Percentiles rank a stretch among this genome's conserved stretches.
These are phyloP conservation scores for Danaus plexippus DNA, from an alignment of 1,140 invertebrate species.

Conservation along the genomic window DNA sequence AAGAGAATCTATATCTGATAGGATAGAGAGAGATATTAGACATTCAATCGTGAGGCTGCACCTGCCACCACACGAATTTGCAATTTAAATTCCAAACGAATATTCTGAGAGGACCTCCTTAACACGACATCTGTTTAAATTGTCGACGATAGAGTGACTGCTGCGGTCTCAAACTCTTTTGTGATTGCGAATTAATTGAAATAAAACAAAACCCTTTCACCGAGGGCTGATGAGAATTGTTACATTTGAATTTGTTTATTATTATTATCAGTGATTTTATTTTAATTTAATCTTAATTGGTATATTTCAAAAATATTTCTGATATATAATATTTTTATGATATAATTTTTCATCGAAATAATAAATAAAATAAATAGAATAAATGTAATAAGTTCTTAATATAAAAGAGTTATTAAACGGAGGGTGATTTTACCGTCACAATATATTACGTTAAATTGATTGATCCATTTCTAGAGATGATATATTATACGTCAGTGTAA, in stretches of 20 bases:
- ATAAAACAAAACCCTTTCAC: slow-evolving; percentile 61
- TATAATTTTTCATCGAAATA: no score
- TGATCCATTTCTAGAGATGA: slow-evolving; percentile 56
- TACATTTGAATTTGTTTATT: slow-evolving; percentile 16
- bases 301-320: no score
- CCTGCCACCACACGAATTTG: slow-evolving; percentile 69
- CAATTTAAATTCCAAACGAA: slow-evolving; percentile 72
- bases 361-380: no score
- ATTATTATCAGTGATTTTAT: not conserved
- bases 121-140: slow-evolving; percentile 74
- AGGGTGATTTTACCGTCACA: slow-evolving; percentile 39
- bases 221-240: slow-evolving; percentile 22
- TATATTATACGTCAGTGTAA: slow-evolving; percentile 49
- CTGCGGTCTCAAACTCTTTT: slow-evolving; percentile 60
- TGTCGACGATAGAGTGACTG: slow-evolving; percentile 66
- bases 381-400: no score
- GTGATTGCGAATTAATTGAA: slow-evolving; percentile 68
- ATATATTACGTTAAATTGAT: slow-evolving; percentile 63
- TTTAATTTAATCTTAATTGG: no score
- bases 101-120: slow-evolving; percentile 70
- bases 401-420: slow-evolving; percentile 19
- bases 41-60: slow-evolving; percentile 56
- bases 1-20: slow-evolving; percentile 21
- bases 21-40: slow-evolving; percentile 41
- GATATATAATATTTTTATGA: no score